phyloP scores from a whole-genome alignment of 23 tunicate species.

The Clavelina lepadiformis region DNA sequence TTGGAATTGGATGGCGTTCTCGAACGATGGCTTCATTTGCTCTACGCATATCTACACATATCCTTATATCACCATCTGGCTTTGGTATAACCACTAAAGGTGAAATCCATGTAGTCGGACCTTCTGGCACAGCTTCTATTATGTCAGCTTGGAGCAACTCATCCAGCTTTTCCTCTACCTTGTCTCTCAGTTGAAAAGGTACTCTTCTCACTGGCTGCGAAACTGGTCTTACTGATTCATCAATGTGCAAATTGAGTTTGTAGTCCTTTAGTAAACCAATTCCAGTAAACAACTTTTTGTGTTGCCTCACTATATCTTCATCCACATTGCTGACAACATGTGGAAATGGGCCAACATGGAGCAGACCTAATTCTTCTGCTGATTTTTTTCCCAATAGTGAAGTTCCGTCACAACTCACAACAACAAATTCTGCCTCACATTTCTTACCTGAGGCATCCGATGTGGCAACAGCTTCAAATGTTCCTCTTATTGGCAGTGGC shows the following conservation, averaged over 20 bases:
- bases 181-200: constrained; percentile 22
- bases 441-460: no score
- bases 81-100: constrained; percentile 16
- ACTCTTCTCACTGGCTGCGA: constrained; percentile 12
- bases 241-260: constrained; percentile 5
- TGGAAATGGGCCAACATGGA: constrained; percentile 1
- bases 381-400: no score
- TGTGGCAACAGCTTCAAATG: no score
- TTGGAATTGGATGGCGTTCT: constrained; percentile 27
- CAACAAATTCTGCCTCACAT: no score
- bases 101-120: constrained; percentile 16
- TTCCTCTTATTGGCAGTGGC: no score
- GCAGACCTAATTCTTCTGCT: neutral
- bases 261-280: neutral
- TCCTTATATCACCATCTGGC: neutral
- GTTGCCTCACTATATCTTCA: neutral
- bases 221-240: constrained; percentile 14
- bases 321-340: neutral
- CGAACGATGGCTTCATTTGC: constrained; percentile 7
- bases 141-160: constrained; percentile 10
- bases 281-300: neutral
- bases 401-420: no score
- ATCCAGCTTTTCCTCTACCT: constrained; percentile 9
- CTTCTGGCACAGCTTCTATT: constrained; percentile 27
- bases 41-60: constrained; percentile 3